Evolutionary conservation across 2,888 invertebrate genomes (phyloP), one percentile per base, ranked within the genome.

Genomic region (Keiferia lycopersicella): DNA sequence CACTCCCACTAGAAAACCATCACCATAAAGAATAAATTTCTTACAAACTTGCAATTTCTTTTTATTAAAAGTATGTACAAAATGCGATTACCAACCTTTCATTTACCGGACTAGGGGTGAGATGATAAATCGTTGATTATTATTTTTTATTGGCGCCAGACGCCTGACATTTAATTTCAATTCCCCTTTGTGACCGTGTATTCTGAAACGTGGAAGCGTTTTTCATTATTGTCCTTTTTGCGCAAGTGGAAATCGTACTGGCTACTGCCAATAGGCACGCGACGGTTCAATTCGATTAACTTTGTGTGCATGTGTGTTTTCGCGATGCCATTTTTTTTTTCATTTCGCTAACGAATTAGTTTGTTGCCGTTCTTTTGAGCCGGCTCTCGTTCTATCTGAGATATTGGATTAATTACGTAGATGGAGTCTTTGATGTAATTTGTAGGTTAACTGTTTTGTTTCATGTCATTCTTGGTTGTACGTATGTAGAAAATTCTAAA

Each of bases 131-230:
- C 69, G 68, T 74, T 71, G 67, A 72, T 73, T 72, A 71, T 72
- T 79, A 74, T 78, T 80, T 81, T 78, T 80, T 74, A 79, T 80
- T 72, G 71, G 67, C 69, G 74, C 71, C 73, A 72, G 68, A 73
- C 71, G 68, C 65, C 69, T 81, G 84, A 83, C 83, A 78, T 82
- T 83, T 82, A 80, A 86, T 84, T 86, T 83, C 74, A 77, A 79
- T 80, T 79, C 73, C 76, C 73, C 80, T 83, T 82, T 84, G 80
- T 77, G 68, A 70, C 69, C 71, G 67, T 71, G 67, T 73, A 66
- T 78, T 78, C 73, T 73, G 71, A 77, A 71, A 71, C 71, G 70
- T 68, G 67, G 68, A 69, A 69, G 68, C 72, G 67, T 73, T 78
- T 78, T 78, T 74, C 70, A 73, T 78, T 77, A 74, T 74, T 68